A percentile compares a stretch with the other conserved stretches of the same genome.
These are phyloP conservation scores for Caenorhabditis sp. DNA, from an alignment of 2,888 invertebrate species.

Conservation along the genomic window DNA sequence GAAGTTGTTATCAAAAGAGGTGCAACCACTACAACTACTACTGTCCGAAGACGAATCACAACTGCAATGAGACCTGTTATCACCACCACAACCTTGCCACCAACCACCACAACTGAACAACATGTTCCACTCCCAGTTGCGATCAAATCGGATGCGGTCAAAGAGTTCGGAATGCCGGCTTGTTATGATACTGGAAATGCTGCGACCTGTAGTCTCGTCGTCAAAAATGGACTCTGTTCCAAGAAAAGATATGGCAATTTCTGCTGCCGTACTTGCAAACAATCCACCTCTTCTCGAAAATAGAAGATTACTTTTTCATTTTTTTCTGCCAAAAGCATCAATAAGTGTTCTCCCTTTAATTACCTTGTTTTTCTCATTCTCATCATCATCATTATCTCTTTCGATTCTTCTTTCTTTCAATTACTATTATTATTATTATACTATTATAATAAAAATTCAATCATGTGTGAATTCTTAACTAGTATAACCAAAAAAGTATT, in stretches of 20 bases:
- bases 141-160: no score
- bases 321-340: neutral
- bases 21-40: constrained; percentile 5
- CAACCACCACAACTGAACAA: constrained; percentile 6
- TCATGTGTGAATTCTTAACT: neutral
- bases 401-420: neutral
- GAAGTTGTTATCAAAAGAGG: constrained; percentile 32
- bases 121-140: no score
- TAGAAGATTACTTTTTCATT: neutral
- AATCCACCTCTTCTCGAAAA: neutral
- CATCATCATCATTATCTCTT: neutral
- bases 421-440: neutral
- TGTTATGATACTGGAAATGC: constrained; percentile 41
- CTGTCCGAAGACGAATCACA: constrained; percentile 2
- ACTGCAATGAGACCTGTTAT: neutral
- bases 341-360: neutral
- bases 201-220: constrained; percentile 54
- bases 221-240: constrained; percentile 57
- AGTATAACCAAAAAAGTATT: no score
- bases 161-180: no score
- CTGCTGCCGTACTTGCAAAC: constrained; percentile 64
- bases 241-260: constrained; percentile 62
- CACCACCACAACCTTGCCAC: neutral
- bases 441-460: neutral
- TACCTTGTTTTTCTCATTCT: constrained; percentile 1